Conservation (phyloP, 2,888 invertebrate genomes). For the Galeopsomyia nigrocyanea region DNA sequence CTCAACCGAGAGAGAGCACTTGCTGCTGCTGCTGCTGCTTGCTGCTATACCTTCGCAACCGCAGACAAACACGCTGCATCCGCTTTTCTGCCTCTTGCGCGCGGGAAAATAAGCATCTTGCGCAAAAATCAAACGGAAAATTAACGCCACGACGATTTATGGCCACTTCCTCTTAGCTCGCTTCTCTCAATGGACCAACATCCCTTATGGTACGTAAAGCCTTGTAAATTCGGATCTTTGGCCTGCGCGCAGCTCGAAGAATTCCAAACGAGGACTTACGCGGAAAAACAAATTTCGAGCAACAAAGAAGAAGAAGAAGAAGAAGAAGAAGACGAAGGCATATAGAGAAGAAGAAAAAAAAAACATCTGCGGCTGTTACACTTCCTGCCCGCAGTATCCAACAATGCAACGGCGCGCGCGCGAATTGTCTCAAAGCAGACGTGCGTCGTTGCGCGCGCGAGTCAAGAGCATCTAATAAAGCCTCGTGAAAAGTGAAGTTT, state of each 20-base stretch:
- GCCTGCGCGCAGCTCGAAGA: neutral
- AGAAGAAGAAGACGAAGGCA: neutral
- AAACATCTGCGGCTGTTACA: constrained; percentile 32
- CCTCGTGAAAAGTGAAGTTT: constrained; percentile 31
- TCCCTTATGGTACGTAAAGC: no score
- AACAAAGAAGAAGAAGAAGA: constrained; percentile 6
- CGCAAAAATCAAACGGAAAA: no score
- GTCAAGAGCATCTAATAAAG: constrained; percentile 22
- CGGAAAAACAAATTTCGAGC: constrained; percentile 18
- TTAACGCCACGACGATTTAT: no score
- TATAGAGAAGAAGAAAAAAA: neutral
- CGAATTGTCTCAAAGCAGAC: constrained; percentile 22
- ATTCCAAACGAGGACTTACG: constrained; percentile 2
- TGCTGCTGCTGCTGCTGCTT: constrained; percentile 7
- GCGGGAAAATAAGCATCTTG: no score
- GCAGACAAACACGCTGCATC: neutral
- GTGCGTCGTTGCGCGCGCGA: constrained; percentile 6
- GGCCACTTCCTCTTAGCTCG: no score
- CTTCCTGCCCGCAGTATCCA: constrained; percentile 13
- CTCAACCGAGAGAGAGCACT: neutral
- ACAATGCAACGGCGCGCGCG: constrained; percentile 11
- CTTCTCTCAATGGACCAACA: no score
- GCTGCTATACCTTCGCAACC: no score
- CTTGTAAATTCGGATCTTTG: no score
- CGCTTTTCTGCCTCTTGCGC: no score